Percentiles rank a stretch among this genome's conserved stretches.
Conservation (phyloP, 2,113 vertebrate genomes). For the Accipiter virgatus region DNA sequence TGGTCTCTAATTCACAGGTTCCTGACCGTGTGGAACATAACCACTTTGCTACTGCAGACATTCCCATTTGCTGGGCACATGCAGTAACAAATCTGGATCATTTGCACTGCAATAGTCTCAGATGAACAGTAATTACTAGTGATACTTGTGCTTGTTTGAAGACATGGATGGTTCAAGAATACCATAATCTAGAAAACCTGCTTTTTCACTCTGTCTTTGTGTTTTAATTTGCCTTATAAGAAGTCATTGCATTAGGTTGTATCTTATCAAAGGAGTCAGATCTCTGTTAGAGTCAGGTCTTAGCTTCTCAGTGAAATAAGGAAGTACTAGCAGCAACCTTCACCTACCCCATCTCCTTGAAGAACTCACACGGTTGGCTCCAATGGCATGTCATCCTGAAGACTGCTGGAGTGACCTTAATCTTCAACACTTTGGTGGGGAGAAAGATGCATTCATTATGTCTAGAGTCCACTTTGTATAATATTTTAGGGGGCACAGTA, state of each 20-base stretch:
- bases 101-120: background rate
- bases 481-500: background rate
- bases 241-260: background rate
- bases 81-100: background rate
- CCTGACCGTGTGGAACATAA: background rate
- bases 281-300: background rate
- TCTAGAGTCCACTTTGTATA: background rate
- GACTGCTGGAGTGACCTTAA: background rate
- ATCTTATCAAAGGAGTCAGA: background rate
- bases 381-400: background rate
- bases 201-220: background rate
- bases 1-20: conserved; percentile 37
- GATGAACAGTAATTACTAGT: background rate
- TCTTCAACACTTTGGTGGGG: background rate
- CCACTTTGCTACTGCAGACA: background rate
- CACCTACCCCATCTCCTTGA: background rate
- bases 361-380: background rate
- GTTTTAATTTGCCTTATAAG: background rate
- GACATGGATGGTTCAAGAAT: background rate
- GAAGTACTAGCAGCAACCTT: background rate
- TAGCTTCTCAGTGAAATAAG: background rate
- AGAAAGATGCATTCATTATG: background rate
- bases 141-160: background rate
- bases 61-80: background rate
- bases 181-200: background rate